Evolutionary conservation across 2,113 vertebrate species (phyloP), one percentile per base, ranked within the genome.

Genomic region (Theropithecus gelada): DNA sequence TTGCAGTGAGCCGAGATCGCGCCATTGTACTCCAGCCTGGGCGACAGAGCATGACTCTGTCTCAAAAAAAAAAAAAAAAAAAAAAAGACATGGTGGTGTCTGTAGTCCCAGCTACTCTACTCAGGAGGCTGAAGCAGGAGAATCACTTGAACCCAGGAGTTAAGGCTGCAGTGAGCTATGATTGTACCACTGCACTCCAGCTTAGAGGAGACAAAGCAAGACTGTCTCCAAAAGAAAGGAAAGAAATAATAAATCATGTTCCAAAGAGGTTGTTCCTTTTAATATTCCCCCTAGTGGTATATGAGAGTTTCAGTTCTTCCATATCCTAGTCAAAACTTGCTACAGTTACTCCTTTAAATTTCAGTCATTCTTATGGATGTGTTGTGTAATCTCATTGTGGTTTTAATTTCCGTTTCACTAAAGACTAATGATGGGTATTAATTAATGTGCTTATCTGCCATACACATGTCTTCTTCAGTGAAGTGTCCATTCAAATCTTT

Each of bases 41-140:
- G 27, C 5, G 0, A 64, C 61, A 30, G 5, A 64, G 61, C 0
- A 0, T 2, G 27, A 30, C 27, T 61, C 4, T 0, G 5, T 64
- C 61, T 30, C 25, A 27, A 11, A 61, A 27, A 27, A 12, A 59
- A 40, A 38, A 38, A 38, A n/a, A 38, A 38, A 38, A 23, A 61
- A 27, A 61, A 27, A 61, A 61, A 61, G 2, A 30, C 61, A 30
- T 6, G 12, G 5, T 30, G 5, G 25, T 64, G 61, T 64, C 61
- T 64, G 61, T 64, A 30, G 27, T 64, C 61, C 12, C 61, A 64
- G 27, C 27, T 30, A 64, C 61, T 64, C 27, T 30, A 64, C 61
- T 64, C 27, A 30, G 61, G 59, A 30, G 27, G 12, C 61, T 30
- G 61, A 64, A 30, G 61, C 27, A 64, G 61, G 27, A 64, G 61